Percentiles rank a stretch among this genome's conserved stretches.
Conservation (phyloP, 53 echinoderm and acorn worm species). For the Crossaster papposus region DNA sequence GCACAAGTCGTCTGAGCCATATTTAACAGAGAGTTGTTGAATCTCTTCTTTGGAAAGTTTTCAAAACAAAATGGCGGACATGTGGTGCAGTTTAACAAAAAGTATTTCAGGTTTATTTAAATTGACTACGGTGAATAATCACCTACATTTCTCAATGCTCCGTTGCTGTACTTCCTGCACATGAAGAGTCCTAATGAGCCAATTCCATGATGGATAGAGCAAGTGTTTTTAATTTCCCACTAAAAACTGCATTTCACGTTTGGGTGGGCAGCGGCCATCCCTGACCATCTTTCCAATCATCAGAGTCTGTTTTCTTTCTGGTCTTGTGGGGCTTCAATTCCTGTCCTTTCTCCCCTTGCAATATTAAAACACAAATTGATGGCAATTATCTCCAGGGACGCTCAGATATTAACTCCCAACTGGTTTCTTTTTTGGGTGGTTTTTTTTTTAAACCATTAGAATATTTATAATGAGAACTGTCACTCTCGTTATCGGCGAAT, state of each 20-base stretch:
- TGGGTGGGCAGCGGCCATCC: slow-evolving; percentile 28
- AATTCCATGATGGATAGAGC: slow-evolving; percentile 32
- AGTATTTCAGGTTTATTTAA: no score
- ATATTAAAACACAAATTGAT: slow-evolving; percentile 54
- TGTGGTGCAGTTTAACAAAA: no score
- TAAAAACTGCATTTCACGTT: slow-evolving; percentile 59
- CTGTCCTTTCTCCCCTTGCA: slow-evolving; percentile 14
- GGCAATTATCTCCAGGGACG: slow-evolving; percentile 53
- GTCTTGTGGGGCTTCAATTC: background rate
- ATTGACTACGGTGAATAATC: no score
- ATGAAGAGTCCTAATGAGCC: slow-evolving; percentile 10
- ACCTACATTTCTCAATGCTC: slow-evolving; percentile 1
- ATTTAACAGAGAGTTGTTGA: no score
- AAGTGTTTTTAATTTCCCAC: slow-evolving; percentile 59
- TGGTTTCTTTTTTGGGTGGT: no score
- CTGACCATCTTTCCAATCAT: slow-evolving; percentile 15
- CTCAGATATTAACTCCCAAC: slow-evolving; percentile 45
- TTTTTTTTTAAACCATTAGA: slow-evolving; percentile 1
- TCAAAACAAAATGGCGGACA: no score
- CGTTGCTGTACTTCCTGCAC: background rate
- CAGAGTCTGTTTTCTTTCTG: background rate
- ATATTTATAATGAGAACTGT: slow-evolving; percentile 39
- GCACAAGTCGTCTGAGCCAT: no score
- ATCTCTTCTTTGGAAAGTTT: no score
- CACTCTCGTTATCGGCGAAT: background rate